phyloP scores from a whole-genome alignment of 2,888 invertebrate genomes.

The Sarcophaga carnaria region DNA sequence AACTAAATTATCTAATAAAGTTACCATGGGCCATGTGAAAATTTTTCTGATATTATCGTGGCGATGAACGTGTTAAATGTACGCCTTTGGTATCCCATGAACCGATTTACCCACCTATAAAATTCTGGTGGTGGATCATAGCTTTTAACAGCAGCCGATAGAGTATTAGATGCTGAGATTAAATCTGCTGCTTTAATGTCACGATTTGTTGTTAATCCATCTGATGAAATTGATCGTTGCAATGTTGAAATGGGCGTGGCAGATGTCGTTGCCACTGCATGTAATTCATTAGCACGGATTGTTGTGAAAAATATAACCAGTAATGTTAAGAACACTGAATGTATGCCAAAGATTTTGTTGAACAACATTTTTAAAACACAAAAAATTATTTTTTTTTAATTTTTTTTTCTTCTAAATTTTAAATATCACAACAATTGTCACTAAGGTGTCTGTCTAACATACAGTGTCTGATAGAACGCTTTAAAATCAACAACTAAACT shows the following conservation, averaged over 20 bases:
- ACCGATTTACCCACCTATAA: conserved; percentile 74
- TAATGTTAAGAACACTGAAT: conserved; percentile 30
- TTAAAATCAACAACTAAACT: conserved; percentile 72
- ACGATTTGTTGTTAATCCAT: conserved; percentile 68
- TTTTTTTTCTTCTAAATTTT: background rate
- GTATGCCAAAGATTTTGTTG: background rate
- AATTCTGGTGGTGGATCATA: conserved; percentile 79
- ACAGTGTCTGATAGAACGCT: conserved; percentile 24
- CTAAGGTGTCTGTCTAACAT: background rate
- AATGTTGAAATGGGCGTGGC: conserved; percentile 63
- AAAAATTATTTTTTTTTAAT: background rate
- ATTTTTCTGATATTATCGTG: too few relatives aligned
- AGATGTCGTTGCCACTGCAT: conserved; percentile 67
- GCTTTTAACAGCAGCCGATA: conserved; percentile 73
- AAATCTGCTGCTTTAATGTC: conserved; percentile 71
- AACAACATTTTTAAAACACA: background rate
- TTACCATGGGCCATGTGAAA: too few relatives aligned
- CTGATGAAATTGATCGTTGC: conserved; percentile 49
- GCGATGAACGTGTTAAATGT: too few relatives aligned
- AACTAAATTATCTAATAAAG: too few relatives aligned
- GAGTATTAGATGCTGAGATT: conserved; percentile 63
- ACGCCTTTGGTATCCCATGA: background rate
- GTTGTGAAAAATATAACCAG: conserved; percentile 9
- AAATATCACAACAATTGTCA: background rate
- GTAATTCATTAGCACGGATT: conserved; percentile 55